Evolutionary conservation across 2,113 vertebrate species (phyloP), one percentile per base, ranked within the genome.

Genomic region (Neoarius graeffei): DNA sequence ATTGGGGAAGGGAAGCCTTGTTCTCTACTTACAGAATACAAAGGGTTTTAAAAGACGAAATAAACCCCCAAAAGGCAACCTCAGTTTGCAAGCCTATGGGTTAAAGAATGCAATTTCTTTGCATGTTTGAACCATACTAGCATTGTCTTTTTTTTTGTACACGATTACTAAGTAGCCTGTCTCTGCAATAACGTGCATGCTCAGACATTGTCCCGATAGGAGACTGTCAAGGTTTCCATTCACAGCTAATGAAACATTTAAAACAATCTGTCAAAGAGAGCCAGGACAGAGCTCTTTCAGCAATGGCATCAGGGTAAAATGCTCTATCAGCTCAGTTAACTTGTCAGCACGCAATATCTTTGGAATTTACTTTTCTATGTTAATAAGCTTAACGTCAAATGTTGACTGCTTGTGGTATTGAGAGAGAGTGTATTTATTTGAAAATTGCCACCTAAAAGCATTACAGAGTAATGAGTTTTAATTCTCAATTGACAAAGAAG

Each of bases 311-410:
- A 23, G 60, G 62, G 81, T 71, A 2, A 71, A 56, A 48, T 62
- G 35, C 27, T 25, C 54, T 52, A 80, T 81, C 84, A 67, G 50
- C 86, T 86, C 85, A 88, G 62, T 90, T 66, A 89, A 74, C 76
- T 9, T 85, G 89, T 88, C 86, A 86, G n/a, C n/a, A 48, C 27
- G 8, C 0, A 64, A 69, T 80, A 64, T 83, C 23, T 83, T 71
- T 85, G 80, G 81, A 83, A 77, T 87, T 74, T 76, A 25, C 25
- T 76, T 56, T 83, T 74, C 81, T 62, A 13, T 25, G 27, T 66
- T 11, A 76, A 83, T 83, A 64, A 76, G 19, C 86, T 73, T 69
- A 42, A 42, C 48, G 30, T 60, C 42, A 74, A 60, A 42, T 67
- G 27, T 23, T 67, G 50, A 35, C 60, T 66, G 5, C 1, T 66